These are phyloP conservation scores for Pegoplata infirma DNA, from an alignment of 2,888 invertebrate species.

Conservation along the genomic window DNA sequence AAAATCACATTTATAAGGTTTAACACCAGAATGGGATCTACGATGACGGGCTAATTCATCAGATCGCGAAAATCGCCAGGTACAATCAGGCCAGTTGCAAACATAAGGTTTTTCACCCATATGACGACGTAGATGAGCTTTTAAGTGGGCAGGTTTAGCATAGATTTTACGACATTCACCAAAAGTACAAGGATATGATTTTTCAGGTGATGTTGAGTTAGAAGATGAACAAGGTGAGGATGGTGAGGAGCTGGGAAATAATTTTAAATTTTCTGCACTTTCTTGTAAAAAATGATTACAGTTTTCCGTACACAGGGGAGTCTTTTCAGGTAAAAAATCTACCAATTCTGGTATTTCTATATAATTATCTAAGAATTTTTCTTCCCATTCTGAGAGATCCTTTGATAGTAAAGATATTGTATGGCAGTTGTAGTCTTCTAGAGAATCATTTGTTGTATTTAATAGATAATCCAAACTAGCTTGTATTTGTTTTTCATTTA, in stretches of 20 bases:
- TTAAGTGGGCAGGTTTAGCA: constrained; percentile 93
- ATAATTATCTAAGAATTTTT: constrained; percentile 74
- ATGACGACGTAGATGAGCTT: constrained; percentile 92
- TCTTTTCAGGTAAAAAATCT: constrained; percentile 79
- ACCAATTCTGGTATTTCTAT: constrained; percentile 75
- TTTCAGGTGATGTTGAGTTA: constrained; percentile 74
- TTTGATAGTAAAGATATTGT: constrained; percentile 35
- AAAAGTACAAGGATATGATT: constrained; percentile 83
- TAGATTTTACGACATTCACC: constrained; percentile 88
- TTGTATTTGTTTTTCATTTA: constrained; percentile 63
- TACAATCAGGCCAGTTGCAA: constrained; percentile 89
- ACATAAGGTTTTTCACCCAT: constrained; percentile 87
- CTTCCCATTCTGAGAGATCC: constrained; percentile 75
- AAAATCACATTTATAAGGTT: constrained; percentile 93
- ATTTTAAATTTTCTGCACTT: constrained; percentile 76
- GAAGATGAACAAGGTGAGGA: not conserved
- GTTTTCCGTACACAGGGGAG: constrained; percentile 80
- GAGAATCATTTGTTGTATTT: constrained; percentile 38
- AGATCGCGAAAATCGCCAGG: constrained; percentile 95
- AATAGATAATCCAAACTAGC: constrained; percentile 63
- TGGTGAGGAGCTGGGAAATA: too few species aligned
- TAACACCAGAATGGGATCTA: constrained; percentile 96
- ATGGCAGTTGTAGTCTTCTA: constrained; percentile 16
- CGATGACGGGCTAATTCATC: constrained; percentile 95
- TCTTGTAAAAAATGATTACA: constrained; percentile 80